Percentiles rank a stretch among this genome's conserved stretches.
Evolutionary conservation across 2,888 invertebrate genomes (phyloP).

Genomic region (Torymus texanus): DNA sequence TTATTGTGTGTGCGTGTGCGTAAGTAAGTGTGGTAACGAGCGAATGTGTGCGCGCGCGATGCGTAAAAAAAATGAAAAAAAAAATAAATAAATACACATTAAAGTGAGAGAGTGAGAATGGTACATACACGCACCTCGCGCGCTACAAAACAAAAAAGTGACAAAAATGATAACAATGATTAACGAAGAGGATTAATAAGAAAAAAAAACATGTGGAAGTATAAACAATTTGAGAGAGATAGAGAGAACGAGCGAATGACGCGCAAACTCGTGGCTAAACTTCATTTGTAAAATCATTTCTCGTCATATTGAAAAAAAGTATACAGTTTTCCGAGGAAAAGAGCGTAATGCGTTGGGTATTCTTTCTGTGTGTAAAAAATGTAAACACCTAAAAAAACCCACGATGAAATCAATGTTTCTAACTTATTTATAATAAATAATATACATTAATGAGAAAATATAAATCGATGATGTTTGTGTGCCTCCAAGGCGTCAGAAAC

Average conservation of each 20-base stretch:
- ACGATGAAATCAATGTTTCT: conserved; percentile 73
- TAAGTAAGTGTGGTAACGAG: too few species aligned
- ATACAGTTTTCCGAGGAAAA: conserved; percentile 75
- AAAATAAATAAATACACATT: too few species aligned
- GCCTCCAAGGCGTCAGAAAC: background rate
- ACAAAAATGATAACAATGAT: conserved; percentile 10
- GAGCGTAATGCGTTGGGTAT: conserved; percentile 67
- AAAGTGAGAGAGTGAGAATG: conserved; percentile 39
- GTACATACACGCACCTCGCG: conserved; percentile 53
- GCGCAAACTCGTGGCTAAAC: conserved; percentile 74
- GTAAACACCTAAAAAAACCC: conserved; percentile 73
- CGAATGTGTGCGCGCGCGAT: conserved; percentile 46
- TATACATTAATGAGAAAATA: conserved; percentile 74
- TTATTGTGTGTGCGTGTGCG: too few species aligned
- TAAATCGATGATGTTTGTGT: conserved; percentile 66
- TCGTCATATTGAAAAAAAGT: conserved; percentile 75
- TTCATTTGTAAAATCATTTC: conserved; percentile 78
- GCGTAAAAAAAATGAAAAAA: conserved; percentile 5
- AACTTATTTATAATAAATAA: conserved; percentile 75
- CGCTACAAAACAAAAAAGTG: conserved; percentile 46
- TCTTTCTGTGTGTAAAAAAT: conserved; percentile 75
- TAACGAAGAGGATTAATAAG: conserved; percentile 1
- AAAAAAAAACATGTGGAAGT: conserved; percentile 6
- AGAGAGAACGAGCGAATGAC: conserved; percentile 60
- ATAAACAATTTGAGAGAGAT: conserved; percentile 19